A percentile compares a stretch with the other conserved stretches of the same genome.
These are phyloP conservation scores for Monopterus albus DNA, from an alignment of 2,113 vertebrate genomes.

Conservation along the genomic window DNA sequence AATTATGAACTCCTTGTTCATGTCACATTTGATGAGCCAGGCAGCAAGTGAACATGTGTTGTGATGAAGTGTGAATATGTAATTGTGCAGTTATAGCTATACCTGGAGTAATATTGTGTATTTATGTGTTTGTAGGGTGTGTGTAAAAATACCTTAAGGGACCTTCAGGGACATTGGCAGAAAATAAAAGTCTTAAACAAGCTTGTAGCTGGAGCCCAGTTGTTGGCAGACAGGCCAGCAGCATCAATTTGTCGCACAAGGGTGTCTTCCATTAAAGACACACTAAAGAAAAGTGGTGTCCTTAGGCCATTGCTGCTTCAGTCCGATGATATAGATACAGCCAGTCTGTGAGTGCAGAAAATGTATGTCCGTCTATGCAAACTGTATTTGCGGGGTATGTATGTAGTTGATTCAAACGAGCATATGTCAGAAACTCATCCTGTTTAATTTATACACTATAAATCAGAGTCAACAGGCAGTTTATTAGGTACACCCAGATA, in stretches of 20 bases:
- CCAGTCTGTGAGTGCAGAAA: too few relatives aligned
- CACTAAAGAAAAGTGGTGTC: not conserved
- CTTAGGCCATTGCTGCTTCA: too few relatives aligned
- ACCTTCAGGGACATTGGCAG: not conserved
- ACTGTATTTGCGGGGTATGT: not conserved
- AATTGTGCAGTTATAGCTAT: not conserved
- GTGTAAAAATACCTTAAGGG: too few relatives aligned
- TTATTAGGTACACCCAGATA: too few relatives aligned
- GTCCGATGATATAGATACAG: too few relatives aligned
- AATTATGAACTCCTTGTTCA: conserved; percentile 45
- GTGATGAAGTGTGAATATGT: not conserved
- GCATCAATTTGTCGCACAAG: not conserved
- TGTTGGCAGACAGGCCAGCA: not conserved
- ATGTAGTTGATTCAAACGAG: not conserved
- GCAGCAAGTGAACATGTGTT: not conserved
- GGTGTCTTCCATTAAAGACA: too few relatives aligned
- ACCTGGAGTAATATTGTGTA: not conserved
- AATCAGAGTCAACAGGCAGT: too few relatives aligned
- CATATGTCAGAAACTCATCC: not conserved
- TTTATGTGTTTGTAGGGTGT: not conserved
- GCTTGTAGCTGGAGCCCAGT: not conserved
- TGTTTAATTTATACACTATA: conserved; percentile 38
- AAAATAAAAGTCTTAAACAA: conserved; percentile 15
- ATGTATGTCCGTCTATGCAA: not conserved
- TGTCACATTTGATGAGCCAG: conserved; percentile 34